phyloP scores from a whole-genome alignment of 2,113 vertebrate species.

The Gymnorhina tibicen region DNA sequence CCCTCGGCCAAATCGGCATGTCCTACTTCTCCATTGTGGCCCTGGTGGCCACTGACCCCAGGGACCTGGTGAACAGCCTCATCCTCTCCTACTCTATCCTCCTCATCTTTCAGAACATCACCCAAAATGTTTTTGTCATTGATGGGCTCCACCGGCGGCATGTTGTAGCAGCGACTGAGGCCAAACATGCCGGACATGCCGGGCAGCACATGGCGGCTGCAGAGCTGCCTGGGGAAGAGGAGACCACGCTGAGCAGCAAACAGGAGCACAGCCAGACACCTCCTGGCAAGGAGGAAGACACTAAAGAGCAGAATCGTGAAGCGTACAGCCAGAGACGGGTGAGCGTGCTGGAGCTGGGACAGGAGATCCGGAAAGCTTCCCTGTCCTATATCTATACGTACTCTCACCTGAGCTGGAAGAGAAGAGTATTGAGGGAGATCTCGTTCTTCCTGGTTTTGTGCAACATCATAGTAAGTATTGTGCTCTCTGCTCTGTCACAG shows the following conservation, averaged over 20 bases:
- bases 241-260: not conserved
- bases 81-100: constrained; percentile 83
- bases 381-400: constrained; percentile 64
- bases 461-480: constrained; percentile 84
- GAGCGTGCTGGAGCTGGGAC: constrained; percentile 57
- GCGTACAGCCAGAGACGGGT: not conserved
- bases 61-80: constrained; percentile 70
- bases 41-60: constrained; percentile 67
- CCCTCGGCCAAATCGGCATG: constrained; percentile 80
- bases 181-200: accelerated
- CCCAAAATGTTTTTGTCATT: constrained; percentile 91
- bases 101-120: constrained; percentile 82
- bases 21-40: constrained; percentile 90
- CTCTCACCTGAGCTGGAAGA: constrained; percentile 72
- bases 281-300: not conserved
- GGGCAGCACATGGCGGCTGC: not conserved
- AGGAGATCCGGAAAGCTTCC: constrained; percentile 56
- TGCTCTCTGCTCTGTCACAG: not conserved
- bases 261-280: not conserved
- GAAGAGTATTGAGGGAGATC: constrained; percentile 79
- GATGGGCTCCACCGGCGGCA: constrained; percentile 82
- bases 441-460: constrained; percentile 84
- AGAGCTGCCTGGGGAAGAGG: not conserved
- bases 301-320: not conserved
- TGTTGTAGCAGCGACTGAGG: not conserved